Conservation (phyloP, 2,113 vertebrate genomes). For the Apodemus sylvaticus region DNA sequence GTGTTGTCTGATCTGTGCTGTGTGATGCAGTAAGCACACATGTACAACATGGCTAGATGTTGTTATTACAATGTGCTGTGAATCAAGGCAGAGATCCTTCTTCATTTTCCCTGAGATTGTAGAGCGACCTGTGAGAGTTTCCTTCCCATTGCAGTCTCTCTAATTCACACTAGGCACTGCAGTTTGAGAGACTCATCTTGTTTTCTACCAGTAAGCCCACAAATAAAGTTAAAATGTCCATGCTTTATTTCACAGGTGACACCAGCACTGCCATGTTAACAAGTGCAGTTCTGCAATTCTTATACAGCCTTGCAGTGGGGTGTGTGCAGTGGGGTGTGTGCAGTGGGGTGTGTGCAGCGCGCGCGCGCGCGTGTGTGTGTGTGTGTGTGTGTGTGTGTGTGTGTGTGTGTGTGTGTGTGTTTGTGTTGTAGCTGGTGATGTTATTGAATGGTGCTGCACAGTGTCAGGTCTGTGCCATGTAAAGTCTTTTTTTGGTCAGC, state of each 20-base stretch:
- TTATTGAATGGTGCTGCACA: background rate
- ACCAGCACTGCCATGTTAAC: background rate
- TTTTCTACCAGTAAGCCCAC: background rate
- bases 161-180: background rate
- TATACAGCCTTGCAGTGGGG: background rate
- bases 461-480: background rate
- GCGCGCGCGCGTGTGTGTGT: background rate
- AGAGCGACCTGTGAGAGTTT: background rate
- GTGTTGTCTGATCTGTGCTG: background rate
- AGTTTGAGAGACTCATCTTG: background rate
- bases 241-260: fast-evolving
- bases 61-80: background rate
- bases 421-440: too few species aligned
- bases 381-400: background rate
- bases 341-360: too few species aligned
- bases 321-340: background rate
- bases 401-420: background rate
- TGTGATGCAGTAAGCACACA: too few species aligned
- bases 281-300: background rate
- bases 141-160: background rate
- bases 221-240: background rate
- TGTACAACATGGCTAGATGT: background rate
- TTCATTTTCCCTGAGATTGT: background rate
- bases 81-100: background rate
- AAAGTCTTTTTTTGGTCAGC: background rate